Percentiles rank a stretch among this genome's conserved stretches.
Evolutionary conservation across 2,888 invertebrate species (phyloP).

Genomic region (Pachliopta kotzebuea): DNA sequence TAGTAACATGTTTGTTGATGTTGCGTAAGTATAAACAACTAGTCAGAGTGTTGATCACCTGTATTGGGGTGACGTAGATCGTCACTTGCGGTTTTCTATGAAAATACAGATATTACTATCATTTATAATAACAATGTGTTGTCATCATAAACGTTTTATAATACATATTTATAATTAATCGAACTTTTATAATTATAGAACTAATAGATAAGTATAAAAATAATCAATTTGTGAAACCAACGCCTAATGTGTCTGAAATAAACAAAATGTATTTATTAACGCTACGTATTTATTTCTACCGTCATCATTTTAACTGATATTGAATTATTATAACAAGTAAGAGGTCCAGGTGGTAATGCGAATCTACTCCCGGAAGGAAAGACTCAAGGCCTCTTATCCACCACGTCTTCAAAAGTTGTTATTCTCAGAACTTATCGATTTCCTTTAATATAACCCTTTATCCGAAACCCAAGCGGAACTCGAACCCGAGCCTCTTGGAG

Average conservation of each 20-base stretch:
- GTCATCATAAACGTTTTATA: slow-evolving; percentile 18
- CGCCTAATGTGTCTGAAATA: slow-evolving; percentile 35
- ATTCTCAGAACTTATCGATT: too few species aligned
- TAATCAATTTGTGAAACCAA: slow-evolving; percentile 34
- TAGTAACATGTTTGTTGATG: slow-evolving; percentile 18
- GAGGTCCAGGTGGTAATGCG: too few species aligned
- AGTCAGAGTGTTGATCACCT: slow-evolving; percentile 33
- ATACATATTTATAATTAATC: slow-evolving; percentile 14
- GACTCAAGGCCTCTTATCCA: too few species aligned
- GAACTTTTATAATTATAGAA: slow-evolving; percentile 19
- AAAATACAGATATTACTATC: neutral
- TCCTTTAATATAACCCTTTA: too few species aligned
- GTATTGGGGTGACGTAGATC: slow-evolving; percentile 28
- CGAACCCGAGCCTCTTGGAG: too few species aligned
- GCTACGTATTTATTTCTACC: slow-evolving; percentile 46
- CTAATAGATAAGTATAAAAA: slow-evolving; percentile 38
- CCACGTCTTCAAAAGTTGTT: too few species aligned
- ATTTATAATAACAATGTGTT: slow-evolving; percentile 17
- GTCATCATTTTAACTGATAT: slow-evolving; percentile 51
- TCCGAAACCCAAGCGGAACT: too few species aligned
- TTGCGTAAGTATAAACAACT: slow-evolving; percentile 32
- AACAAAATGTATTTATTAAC: slow-evolving; percentile 43
- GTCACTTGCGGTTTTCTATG: slow-evolving; percentile 11
- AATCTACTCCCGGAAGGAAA: too few species aligned
- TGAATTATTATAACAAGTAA: slow-evolving; percentile 58